Percentiles rank a stretch among this genome's conserved stretches.
These are phyloP conservation scores for Cryptops parisi DNA, from an alignment of 2,888 invertebrate genomes.

Conservation along the genomic window DNA sequence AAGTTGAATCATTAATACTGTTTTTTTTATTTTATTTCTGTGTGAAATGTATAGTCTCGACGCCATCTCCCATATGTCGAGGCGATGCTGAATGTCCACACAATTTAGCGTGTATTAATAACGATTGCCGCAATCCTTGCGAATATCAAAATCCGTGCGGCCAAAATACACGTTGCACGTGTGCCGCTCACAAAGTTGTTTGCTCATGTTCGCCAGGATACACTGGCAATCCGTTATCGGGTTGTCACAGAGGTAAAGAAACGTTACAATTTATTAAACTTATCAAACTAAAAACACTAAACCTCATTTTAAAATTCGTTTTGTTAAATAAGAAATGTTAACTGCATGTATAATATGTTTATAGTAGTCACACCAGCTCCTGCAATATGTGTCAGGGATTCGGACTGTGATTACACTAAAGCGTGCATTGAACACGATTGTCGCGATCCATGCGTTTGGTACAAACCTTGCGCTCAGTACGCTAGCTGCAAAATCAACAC, in stretches of 20 bases:
- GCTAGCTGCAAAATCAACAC: constrained; percentile 17
- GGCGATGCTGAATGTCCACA: constrained; percentile 13
- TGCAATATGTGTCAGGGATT: constrained; percentile 15
- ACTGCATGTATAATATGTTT: neutral
- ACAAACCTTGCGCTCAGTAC: constrained; percentile 32
- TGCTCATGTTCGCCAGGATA: constrained; percentile 78
- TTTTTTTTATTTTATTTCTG: too few species aligned
- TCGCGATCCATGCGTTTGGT: constrained; percentile 18
- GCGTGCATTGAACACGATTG: constrained; percentile 19
- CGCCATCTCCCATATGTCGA: constrained; percentile 9
- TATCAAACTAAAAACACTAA: neutral
- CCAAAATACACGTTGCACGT: constrained; percentile 64
- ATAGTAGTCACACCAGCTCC: constrained; percentile 9
- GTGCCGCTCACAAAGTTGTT: constrained; percentile 64
- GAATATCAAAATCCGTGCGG: constrained; percentile 56
- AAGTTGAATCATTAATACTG: too few species aligned
- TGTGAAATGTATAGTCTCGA: neutral
- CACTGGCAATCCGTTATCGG: constrained; percentile 62
- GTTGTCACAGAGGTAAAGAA: constrained; percentile 38
- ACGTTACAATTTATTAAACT: neutral
- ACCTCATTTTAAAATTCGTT: neutral
- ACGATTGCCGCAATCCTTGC: constrained; percentile 69
- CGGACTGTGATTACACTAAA: constrained; percentile 14
- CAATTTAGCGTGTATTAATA: constrained; percentile 48
- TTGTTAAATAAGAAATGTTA: neutral